phyloP scores from a whole-genome alignment of 1,140 invertebrate genomes.

The Bombus superbus region DNA sequence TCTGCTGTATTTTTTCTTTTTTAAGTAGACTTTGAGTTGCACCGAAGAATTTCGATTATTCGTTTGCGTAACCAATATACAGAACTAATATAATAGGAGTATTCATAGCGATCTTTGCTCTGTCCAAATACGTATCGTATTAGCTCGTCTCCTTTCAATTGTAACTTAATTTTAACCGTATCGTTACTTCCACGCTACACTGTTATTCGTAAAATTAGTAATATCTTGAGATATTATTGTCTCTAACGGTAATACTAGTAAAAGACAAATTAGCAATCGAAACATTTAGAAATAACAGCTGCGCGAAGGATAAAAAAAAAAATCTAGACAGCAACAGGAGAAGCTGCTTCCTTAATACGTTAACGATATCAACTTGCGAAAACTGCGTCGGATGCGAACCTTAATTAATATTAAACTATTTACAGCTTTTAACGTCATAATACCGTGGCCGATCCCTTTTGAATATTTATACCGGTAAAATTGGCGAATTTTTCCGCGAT shows the following conservation, averaged over 20 bases:
- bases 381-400: not conserved
- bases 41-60: too few species aligned
- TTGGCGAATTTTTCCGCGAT: not conserved
- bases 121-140: too few species aligned
- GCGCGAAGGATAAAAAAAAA: too few species aligned
- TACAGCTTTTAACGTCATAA: slow-evolving; percentile 58
- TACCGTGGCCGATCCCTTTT: slow-evolving; percentile 34
- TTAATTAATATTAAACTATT: slow-evolving; percentile 62
- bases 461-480: slow-evolving; percentile 61
- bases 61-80: too few species aligned
- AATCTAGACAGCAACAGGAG: not conserved
- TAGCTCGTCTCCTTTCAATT: too few species aligned
- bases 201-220: not conserved
- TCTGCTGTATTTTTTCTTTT: too few species aligned
- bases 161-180: too few species aligned
- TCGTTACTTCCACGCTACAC: too few species aligned
- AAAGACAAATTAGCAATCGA: not conserved
- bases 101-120: too few species aligned
- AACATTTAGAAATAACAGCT: not conserved
- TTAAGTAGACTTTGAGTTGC: too few species aligned
- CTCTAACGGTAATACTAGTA: not conserved
- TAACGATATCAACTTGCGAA: slow-evolving; percentile 31
- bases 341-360: not conserved
- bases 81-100: too few species aligned
- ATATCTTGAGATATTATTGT: too few species aligned